Percentiles rank a stretch among this genome's conserved stretches.
phyloP scores from a whole-genome alignment of 2,888 invertebrate genomes.

The Lasioglossum marginatum region DNA sequence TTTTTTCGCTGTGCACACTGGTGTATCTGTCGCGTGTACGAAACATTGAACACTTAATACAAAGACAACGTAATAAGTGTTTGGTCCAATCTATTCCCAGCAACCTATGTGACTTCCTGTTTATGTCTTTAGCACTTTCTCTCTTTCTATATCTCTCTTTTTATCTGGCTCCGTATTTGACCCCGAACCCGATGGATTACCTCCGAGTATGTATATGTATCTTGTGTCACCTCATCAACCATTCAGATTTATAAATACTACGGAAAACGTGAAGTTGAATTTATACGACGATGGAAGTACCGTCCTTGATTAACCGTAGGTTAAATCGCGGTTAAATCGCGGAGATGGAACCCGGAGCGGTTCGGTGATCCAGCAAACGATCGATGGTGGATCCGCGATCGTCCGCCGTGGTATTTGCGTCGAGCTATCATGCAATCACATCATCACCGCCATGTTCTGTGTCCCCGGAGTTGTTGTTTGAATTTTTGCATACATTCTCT shows the following conservation, averaged over 20 bases:
- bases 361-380: not conserved
- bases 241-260: conserved; percentile 1
- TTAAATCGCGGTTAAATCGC: not conserved
- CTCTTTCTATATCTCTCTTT: not conserved
- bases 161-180: not conserved
- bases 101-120: conserved; percentile 31
- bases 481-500: conserved; percentile 68
- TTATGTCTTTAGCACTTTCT: not conserved
- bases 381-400: not conserved
- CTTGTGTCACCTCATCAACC: conserved; percentile 22
- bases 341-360: not conserved
- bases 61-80: conserved; percentile 64
- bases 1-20: conserved; percentile 40
- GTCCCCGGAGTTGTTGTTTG: conserved; percentile 65
- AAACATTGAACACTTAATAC: conserved; percentile 64
- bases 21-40: conserved; percentile 52
- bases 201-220: conserved; percentile 22
- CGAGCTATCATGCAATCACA: conserved; percentile 38
- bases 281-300: not conserved
- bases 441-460: conserved; percentile 43
- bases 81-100: conserved; percentile 42
- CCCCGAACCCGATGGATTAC: not conserved
- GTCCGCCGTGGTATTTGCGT: conserved; percentile 14
- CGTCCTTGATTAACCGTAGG: not conserved
- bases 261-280: not conserved